Conservation (phyloP, 2,797 vertebrate species). For the Clarias platycephalus region DNA sequence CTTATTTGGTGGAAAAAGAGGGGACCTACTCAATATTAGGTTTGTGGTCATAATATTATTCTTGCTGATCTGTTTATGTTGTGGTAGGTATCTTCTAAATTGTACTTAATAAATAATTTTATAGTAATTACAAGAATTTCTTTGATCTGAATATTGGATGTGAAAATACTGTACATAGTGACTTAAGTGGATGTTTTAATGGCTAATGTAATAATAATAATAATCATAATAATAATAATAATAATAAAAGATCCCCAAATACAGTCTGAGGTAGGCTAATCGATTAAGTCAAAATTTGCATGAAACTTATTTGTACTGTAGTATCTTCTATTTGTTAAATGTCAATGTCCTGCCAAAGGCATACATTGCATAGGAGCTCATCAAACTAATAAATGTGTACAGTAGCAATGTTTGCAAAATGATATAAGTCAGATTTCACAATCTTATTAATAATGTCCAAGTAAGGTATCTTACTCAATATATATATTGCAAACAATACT, state of each 20-base stretch:
- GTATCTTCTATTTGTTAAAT: background rate
- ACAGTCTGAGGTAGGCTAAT: background rate
- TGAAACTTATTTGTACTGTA: background rate
- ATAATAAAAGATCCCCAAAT: background rate
- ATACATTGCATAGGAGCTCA: background rate
- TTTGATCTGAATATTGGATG: background rate
- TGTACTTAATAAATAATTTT: background rate
- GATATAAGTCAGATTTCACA: background rate
- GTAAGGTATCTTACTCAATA: background rate
- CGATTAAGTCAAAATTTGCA: background rate
- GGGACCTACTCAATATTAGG: too few species aligned
- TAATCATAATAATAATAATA: background rate
- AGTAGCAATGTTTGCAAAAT: background rate
- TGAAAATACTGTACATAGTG: background rate
- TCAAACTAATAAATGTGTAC: background rate
- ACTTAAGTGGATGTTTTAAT: background rate
- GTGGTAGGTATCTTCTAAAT: background rate
- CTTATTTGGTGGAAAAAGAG: too few species aligned
- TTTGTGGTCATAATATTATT: too few species aligned
- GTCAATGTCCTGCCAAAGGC: background rate
- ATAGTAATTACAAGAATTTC: background rate
- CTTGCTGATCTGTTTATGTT: too few species aligned
- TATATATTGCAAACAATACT: background rate
- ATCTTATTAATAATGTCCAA: background rate
- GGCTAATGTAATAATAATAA: background rate